phyloP scores from a whole-genome alignment of 2,113 vertebrate species.

The Azemiops feae region DNA sequence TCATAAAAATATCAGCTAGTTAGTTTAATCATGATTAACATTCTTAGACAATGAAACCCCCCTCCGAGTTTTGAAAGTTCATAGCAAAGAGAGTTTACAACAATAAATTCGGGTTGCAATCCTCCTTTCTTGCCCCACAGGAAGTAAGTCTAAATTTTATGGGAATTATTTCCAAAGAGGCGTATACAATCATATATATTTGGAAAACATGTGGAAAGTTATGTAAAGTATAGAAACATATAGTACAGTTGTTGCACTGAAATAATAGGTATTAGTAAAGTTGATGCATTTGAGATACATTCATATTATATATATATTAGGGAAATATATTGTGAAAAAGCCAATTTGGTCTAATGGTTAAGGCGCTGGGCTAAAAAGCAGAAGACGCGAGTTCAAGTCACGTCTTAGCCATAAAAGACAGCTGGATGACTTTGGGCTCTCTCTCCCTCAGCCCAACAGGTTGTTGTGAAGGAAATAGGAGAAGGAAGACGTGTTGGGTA shows the following conservation, averaged over 20 bases:
- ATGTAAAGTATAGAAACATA: background rate
- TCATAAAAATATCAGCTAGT: background rate
- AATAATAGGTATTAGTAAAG: background rate
- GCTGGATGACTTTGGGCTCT: too few species aligned
- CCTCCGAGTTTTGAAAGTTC: fast-evolving
- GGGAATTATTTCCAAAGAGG: background rate
- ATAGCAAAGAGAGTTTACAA: background rate
- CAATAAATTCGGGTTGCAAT: background rate
- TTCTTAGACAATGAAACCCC: background rate
- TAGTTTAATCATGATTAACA: background rate
- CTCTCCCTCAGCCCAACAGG: too few species aligned
- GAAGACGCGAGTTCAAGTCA: too few species aligned
- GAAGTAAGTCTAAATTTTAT: background rate
- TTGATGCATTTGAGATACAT: background rate
- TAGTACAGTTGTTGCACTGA: background rate
- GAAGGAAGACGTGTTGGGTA: too few species aligned
- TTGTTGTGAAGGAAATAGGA: too few species aligned
- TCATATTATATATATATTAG: background rate
- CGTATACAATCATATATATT: background rate
- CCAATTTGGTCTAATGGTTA: too few species aligned
- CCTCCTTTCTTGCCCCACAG: background rate
- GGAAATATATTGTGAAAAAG: too few species aligned
- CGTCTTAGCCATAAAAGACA: too few species aligned
- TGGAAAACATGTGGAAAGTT: background rate
- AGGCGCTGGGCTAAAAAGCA: too few species aligned